phyloP scores from a whole-genome alignment of 1,140 invertebrate genomes.

The silkworm (Bombyx mori) region ASM3026992v2 NC_085124.1:9585501-9586000 shows the following conservation, averaged over 20 bases:
- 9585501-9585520: too few species aligned
- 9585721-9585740: too few species aligned
- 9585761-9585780: too few species aligned
- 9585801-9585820: too few species aligned
- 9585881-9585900: slow-evolving; percentile 33
- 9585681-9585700: neutral
- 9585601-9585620: neutral
- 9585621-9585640: slow-evolving; percentile 22
- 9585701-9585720: too few species aligned
- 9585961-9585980: too few species aligned
- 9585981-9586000: too few species aligned
- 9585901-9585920: slow-evolving; percentile 39
- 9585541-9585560: neutral
- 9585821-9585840: slow-evolving; percentile 43
- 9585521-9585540: too few species aligned
- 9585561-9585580: neutral
- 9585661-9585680: slow-evolving; percentile 14
- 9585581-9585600: neutral
- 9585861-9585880: slow-evolving; percentile 40
- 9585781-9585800: too few species aligned
- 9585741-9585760: too few species aligned
- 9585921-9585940: slow-evolving; percentile 31
- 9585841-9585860: slow-evolving; percentile 35
- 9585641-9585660: slow-evolving; percentile 36
- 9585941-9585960: neutral